A percentile compares a stretch with the other conserved stretches of the same genome.
Evolutionary conservation across 1,140 invertebrate genomes (phyloP).

Genomic region (Reticulitermes speratus): DNA sequence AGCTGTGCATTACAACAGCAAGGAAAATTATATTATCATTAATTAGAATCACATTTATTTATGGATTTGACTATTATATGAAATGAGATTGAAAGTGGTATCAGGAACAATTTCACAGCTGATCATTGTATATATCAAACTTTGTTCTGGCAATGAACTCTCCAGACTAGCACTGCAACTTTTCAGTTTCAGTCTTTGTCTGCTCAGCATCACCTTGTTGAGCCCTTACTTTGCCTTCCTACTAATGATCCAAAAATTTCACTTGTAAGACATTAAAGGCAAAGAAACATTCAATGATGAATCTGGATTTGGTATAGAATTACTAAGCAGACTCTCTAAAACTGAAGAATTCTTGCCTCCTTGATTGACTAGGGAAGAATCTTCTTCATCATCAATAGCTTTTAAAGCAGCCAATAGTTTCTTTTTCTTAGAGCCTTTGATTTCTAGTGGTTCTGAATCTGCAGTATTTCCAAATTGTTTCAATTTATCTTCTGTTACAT

Average conservation of each 20-base stretch:
- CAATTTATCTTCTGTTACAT: background rate
- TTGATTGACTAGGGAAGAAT: constrained; percentile 59
- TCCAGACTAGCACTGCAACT: background rate
- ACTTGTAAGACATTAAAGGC: background rate
- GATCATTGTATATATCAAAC: background rate
- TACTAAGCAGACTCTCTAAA: background rate
- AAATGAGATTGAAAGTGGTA: no score
- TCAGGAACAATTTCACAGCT: background rate
- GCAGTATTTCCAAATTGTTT: background rate
- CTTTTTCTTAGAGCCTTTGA: constrained; percentile 51
- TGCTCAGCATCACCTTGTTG: background rate
- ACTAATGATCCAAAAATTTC: background rate
- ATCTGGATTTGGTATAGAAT: background rate
- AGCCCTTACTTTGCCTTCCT: background rate
- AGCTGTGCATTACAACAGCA: no score
- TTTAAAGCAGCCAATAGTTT: constrained; percentile 62
- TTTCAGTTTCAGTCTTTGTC: background rate
- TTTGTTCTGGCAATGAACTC: background rate
- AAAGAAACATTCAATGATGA: background rate
- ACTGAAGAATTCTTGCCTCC: constrained; percentile 56
- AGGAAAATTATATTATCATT: no score
- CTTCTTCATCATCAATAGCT: constrained; percentile 62
- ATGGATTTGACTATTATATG: no score
- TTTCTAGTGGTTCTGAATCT: background rate
- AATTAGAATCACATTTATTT: no score